phyloP scores from a whole-genome alignment of 2,888 invertebrate species.

The Phorcus lineatus region DNA sequence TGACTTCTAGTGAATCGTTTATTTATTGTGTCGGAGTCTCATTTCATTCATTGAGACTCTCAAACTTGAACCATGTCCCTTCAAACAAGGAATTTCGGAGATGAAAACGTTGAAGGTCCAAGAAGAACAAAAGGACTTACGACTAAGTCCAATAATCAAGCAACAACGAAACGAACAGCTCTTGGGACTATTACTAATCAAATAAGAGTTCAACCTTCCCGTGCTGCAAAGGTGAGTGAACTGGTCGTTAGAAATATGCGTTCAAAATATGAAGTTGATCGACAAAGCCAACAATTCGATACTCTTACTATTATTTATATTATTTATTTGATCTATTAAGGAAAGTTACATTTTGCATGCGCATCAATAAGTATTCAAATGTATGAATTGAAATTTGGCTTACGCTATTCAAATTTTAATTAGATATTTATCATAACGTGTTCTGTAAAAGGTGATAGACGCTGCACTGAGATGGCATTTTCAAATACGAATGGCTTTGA shows the following conservation, averaged over 20 bases:
- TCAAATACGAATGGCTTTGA: background rate
- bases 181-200: slow-evolving; percentile 71
- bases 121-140: slow-evolving; percentile 42
- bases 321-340: no score
- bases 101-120: slow-evolving; percentile 39
- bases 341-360: no score
- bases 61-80: slow-evolving; percentile 48
- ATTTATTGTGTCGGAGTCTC: background rate
- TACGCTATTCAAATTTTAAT: no score
- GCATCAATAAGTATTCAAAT: no score
- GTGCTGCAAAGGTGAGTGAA: slow-evolving; percentile 68
- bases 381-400: no score
- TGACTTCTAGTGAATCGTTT: no score
- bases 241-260: background rate
- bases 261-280: no score
- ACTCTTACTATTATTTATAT: no score
- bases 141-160: slow-evolving; percentile 44
- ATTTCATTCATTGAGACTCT: slow-evolving; percentile 14
- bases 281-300: no score
- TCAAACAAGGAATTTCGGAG: slow-evolving; percentile 35
- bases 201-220: slow-evolving; percentile 66
- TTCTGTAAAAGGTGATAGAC: no score
- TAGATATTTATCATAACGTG: no score
- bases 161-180: slow-evolving; percentile 64
- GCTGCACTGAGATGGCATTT: background rate